These are phyloP conservation scores for Drosophila melanosoma DNA, from an alignment of 2,888 invertebrate genomes.

Conservation along the genomic window DNA sequence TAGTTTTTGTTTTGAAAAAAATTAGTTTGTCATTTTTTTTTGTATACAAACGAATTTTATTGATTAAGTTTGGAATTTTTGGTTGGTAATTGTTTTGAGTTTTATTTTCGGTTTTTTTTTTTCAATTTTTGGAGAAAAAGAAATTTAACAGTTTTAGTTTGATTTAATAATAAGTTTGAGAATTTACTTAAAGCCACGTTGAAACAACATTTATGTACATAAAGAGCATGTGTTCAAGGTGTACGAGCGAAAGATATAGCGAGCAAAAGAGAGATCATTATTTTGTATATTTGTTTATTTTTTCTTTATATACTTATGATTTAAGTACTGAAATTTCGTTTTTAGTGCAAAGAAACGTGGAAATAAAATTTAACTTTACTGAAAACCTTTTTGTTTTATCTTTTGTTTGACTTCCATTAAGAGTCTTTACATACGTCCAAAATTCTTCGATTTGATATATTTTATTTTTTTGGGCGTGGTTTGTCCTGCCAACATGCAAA, in stretches of 20 bases:
- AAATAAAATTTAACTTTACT: conserved; percentile 58
- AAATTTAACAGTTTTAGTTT: conserved; percentile 73
- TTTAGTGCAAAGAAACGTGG: conserved; percentile 69
- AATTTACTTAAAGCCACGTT: conserved; percentile 68
- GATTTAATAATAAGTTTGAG: conserved; percentile 47
- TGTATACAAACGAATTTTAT: conserved; percentile 52
- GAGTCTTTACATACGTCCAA: conserved; percentile 84
- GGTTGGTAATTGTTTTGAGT: conserved; percentile 70
- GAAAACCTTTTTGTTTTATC: conserved; percentile 39
- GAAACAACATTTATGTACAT: conserved; percentile 80
- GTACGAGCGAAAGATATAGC: conserved; percentile 59
- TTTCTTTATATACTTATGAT: conserved; percentile 35
- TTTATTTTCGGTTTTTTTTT: conserved; percentile 39
- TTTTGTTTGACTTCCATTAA: conserved; percentile 82
- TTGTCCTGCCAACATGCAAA: conserved; percentile 82
- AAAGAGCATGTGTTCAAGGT: conserved; percentile 73
- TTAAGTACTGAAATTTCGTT: conserved; percentile 43
- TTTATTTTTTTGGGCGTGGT: conserved; percentile 74
- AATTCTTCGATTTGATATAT: conserved; percentile 27
- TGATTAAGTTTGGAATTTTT: conserved; percentile 32
- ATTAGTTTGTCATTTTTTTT: conserved; percentile 48
- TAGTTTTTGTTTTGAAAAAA: conserved; percentile 31
- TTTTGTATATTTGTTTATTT: conserved; percentile 32
- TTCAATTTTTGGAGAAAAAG: conserved; percentile 65
- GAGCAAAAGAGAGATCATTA: conserved; percentile 45